Percentiles rank a stretch among this genome's conserved stretches.
Conservation (phyloP, 2,888 invertebrate species). For the Andrena bicolor region DNA sequence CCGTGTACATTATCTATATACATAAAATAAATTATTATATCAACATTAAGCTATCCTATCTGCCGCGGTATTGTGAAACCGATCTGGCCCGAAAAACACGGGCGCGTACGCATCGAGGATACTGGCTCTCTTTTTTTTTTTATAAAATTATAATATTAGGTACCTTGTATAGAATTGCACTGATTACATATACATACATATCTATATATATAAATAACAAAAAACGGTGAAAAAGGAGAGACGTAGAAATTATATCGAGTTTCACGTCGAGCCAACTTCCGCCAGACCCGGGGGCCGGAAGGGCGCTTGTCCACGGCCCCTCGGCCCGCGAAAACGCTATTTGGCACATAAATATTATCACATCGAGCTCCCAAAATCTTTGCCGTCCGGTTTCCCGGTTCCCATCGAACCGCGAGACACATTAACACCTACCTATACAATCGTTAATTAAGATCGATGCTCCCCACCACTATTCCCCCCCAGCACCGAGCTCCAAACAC, state of each 20-base stretch:
- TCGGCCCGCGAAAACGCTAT: conserved; percentile 81
- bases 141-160: conserved; percentile 84
- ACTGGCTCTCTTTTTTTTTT: conserved; percentile 82
- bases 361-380: conserved; percentile 79
- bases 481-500: background rate
- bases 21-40: conserved; percentile 85
- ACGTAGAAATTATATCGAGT: conserved; percentile 73
- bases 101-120: conserved; percentile 81
- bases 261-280: conserved; percentile 78
- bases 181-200: conserved; percentile 81
- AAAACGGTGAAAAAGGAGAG: conserved; percentile 67
- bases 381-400: conserved; percentile 63
- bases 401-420: conserved; percentile 44
- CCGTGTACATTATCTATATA: conserved; percentile 78
- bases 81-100: conserved; percentile 63
- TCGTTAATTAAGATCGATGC: background rate
- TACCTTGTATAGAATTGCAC: conserved; percentile 84
- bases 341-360: conserved; percentile 85
- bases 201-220: conserved; percentile 42
- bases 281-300: conserved; percentile 73
- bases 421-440: conserved; percentile 32
- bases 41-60: conserved; percentile 83
- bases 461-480: background rate
- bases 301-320: conserved; percentile 7
- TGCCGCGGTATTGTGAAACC: conserved; percentile 67